These are phyloP conservation scores for Anomalospiza imberbis DNA, from an alignment of 2,797 vertebrate species.

Conservation along the genomic window DNA sequence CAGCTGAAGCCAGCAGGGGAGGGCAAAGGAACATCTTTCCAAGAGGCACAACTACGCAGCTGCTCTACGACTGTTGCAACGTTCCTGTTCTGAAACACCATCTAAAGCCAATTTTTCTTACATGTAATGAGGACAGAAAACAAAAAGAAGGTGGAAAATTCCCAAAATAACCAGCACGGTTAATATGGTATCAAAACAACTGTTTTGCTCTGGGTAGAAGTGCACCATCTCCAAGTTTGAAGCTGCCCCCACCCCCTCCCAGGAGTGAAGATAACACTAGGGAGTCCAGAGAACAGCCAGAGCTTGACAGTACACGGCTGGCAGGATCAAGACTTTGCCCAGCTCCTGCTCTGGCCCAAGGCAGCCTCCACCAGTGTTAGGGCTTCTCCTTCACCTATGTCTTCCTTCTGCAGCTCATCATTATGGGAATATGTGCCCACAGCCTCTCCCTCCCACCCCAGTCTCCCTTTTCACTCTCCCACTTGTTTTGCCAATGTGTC, in stretches of 20 bases:
- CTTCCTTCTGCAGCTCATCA: not conserved
- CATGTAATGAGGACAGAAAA: not conserved
- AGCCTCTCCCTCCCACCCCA: not conserved
- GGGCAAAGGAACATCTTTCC: not conserved
- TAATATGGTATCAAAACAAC: not conserved
- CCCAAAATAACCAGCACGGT: not conserved
- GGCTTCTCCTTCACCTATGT: not conserved
- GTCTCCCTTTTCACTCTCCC: not conserved
- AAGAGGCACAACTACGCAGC: rapidly evolving
- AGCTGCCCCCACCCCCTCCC: not conserved
- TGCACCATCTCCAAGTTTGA: not conserved
- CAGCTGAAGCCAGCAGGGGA: not conserved
- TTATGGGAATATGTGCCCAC: not conserved
- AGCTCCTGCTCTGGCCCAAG: not conserved
- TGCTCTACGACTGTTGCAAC: not conserved
- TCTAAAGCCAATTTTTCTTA: not conserved
- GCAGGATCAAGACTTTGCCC: not conserved
- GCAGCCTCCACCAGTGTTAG: not conserved
- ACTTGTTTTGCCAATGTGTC: not conserved
- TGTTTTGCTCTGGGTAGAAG: not conserved
- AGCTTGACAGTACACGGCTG: not conserved
- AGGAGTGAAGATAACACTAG: not conserved
- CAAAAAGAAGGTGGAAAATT: not conserved
- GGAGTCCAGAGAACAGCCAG: not conserved
- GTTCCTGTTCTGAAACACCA: not conserved